phyloP scores from a whole-genome alignment of 2,797 vertebrate species.

The Peromyscus nudipes region DNA sequence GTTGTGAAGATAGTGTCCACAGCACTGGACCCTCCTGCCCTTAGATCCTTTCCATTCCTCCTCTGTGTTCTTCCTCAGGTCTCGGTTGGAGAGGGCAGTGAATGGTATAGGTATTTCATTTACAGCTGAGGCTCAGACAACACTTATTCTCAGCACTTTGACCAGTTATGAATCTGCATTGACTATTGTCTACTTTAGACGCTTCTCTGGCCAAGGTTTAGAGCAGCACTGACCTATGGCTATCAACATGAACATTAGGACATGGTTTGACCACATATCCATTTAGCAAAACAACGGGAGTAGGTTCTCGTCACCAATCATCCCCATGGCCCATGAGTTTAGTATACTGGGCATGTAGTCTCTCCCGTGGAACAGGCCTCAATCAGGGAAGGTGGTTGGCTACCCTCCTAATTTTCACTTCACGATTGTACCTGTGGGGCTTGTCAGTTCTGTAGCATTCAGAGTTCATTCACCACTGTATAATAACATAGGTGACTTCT shows the following conservation, averaged over 20 bases:
- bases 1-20: neutral
- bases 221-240: neutral
- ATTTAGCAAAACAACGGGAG: neutral
- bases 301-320: neutral
- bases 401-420: neutral
- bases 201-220: neutral
- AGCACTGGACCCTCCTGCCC: neutral
- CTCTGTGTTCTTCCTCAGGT: neutral
- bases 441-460: neutral
- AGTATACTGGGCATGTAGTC: neutral
- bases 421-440: neutral
- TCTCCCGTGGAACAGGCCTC: neutral
- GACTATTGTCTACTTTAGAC: neutral
- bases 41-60: neutral
- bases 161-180: neutral
- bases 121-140: neutral
- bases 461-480: neutral
- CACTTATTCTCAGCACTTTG: neutral
- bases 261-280: neutral
- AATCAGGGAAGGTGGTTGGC: neutral
- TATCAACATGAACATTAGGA: neutral
- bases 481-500: neutral
- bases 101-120: neutral
- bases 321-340: neutral
- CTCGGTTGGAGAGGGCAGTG: neutral